Evolutionary conservation across 92 coral and sea anemone genomes (phyloP).

Genomic region (Parazoanthus darwini): DNA sequence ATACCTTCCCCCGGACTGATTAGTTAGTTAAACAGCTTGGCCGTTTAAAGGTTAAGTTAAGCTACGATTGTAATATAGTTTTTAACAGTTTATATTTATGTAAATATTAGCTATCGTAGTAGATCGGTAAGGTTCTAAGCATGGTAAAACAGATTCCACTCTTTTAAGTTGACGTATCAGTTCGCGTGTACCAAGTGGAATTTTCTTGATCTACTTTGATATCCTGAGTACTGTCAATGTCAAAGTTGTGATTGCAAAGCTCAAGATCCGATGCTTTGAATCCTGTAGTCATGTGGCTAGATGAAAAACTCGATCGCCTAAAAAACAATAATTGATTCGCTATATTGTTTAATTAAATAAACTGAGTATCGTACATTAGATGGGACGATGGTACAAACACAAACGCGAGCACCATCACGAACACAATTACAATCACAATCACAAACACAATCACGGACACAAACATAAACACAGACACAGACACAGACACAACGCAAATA

Average conservation of each 20-base stretch:
- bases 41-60: no score
- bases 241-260: background rate
- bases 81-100: no score
- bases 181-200: background rate
- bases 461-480: background rate
- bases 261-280: constrained; percentile 25
- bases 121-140: no score
- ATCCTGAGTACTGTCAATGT: background rate
- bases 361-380: background rate
- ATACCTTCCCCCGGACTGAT: no score
- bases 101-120: no score
- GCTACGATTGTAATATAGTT: no score
- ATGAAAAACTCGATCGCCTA: constrained; percentile 28
- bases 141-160: no score
- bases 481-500: background rate
- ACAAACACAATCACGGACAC: no score
- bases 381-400: background rate
- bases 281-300: constrained; percentile 35
- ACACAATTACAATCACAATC: background rate
- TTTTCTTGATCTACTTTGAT: background rate
- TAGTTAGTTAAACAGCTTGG: no score
- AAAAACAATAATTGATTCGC: background rate
- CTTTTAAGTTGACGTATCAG: background rate
- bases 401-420: background rate
- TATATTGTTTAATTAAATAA: background rate